Evolutionary conservation across 2,888 invertebrate genomes (phyloP), one percentile per base, ranked within the genome.

Genomic region (Polydrusus tereticollis): DNA sequence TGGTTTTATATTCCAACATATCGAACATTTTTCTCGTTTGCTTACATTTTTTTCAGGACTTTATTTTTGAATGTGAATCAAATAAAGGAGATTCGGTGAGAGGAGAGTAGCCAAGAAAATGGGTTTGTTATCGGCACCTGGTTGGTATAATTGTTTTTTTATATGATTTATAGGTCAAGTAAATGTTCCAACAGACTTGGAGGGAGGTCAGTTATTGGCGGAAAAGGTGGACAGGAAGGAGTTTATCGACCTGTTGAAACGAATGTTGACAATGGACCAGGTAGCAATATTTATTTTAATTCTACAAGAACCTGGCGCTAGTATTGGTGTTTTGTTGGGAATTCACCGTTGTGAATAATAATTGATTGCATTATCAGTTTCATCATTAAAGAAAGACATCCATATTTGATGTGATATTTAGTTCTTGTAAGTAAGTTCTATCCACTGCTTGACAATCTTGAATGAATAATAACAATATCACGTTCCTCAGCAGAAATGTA

Each of bases 211-310:
- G 85, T 88, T 98, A 77, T 87, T 98, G 83, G 98, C 98, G 0
- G 99, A 99, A 87, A 98, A 98, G 85, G 95, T 97, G 26, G 99
- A 99, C 86, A 90, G 99, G 73, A 90, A 96, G 80, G 98, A 99
- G 86, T 99, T 99, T 83, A 98, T 99, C 79, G 98, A 99, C 87
- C 90, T 99, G 80, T 88, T 99, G 63, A 99, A 99, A 87, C 90
- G 96, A 81, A 99, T 99, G 99, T 90, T 99, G 68, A 98, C 98
- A 14, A 95, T 99, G 91, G 99, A 99, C 88, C 96, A 96, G 90
- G 93, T 93, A 87, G 88, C 87, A 88, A 87, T 81, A 81, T 82
- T 78, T 78, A 69, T 68, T 79, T 73, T 66, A 62, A 74, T 65
- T 63, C 5, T 36, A 12, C 20, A 60, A 3, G 21, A 14, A 57